Evolutionary conservation across 1,140 invertebrate species (phyloP).

Genomic region (Pseudomyrmex flavicornis): DNA sequence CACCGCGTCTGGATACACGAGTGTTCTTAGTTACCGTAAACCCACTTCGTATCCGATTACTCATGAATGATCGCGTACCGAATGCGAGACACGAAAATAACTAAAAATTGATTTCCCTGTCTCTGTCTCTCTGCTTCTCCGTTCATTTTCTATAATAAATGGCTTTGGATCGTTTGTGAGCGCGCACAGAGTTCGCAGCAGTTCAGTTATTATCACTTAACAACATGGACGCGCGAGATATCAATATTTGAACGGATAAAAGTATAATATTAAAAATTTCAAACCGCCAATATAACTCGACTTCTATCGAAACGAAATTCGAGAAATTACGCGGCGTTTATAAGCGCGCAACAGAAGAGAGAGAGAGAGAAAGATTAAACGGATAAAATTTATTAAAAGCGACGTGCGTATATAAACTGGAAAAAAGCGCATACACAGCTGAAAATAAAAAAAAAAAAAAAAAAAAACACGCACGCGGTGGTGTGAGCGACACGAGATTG

Average conservation of each 20-base stretch:
- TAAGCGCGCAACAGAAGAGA: background rate
- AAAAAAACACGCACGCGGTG: too few species aligned
- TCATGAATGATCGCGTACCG: slow-evolving; percentile 32
- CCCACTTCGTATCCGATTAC: slow-evolving; percentile 41
- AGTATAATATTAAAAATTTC: background rate
- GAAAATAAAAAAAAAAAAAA: too few species aligned
- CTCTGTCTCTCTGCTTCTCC: too few species aligned
- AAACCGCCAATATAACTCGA: background rate
- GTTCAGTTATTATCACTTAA: background rate
- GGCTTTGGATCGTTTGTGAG: background rate
- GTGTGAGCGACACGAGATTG: background rate
- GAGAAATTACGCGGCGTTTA: background rate
- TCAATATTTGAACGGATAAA: background rate
- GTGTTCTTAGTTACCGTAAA: slow-evolving; percentile 55
- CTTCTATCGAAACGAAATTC: background rate
- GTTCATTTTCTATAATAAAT: background rate
- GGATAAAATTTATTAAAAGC: background rate
- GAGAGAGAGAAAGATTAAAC: background rate
- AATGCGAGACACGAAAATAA: background rate
- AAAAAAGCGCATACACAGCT: too few species aligned
- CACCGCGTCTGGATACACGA: slow-evolving; percentile 3
- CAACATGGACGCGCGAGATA: background rate
- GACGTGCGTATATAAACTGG: too few species aligned
- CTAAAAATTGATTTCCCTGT: background rate
- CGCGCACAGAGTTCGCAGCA: background rate